phyloP scores from a whole-genome alignment of 2,888 invertebrate genomes.

The Crematogaster levior region DNA sequence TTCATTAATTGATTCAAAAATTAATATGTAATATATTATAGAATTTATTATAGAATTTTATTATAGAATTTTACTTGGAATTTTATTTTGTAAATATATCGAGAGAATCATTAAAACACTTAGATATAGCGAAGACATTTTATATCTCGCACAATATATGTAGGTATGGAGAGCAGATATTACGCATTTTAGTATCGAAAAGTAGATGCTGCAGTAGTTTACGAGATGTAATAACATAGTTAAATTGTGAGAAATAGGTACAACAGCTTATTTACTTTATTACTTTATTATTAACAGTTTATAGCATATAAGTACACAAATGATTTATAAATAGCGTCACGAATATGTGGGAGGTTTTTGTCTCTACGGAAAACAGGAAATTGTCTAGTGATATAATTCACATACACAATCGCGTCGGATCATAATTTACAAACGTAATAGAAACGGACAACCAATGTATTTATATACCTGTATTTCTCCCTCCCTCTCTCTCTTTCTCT shows the following conservation, averaged over 20 bases:
- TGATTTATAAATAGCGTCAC: neutral
- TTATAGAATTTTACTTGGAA: no score
- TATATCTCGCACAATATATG: neutral
- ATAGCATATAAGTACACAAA: neutral
- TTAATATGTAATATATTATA: neutral
- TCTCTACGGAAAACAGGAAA: neutral
- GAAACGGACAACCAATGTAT: neutral
- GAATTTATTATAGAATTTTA: no score
- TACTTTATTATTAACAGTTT: neutral
- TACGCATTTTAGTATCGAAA: neutral
- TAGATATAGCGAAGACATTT: neutral
- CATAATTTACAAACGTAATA: constrained; percentile 5
- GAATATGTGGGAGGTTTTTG: neutral
- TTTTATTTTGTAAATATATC: neutral
- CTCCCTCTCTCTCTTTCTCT: no score
- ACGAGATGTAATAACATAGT: neutral
- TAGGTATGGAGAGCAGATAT: neutral
- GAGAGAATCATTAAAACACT: neutral
- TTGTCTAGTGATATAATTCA: neutral
- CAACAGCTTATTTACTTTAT: neutral
- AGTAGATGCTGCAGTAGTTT: neutral
- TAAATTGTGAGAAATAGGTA: constrained; percentile 3
- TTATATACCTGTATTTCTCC: constrained; percentile 1
- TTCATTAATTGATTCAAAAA: neutral
- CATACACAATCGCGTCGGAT: neutral